phyloP scores from a whole-genome alignment of 2,888 invertebrate species.

The Lordiphosa fenestrarum region DNA sequence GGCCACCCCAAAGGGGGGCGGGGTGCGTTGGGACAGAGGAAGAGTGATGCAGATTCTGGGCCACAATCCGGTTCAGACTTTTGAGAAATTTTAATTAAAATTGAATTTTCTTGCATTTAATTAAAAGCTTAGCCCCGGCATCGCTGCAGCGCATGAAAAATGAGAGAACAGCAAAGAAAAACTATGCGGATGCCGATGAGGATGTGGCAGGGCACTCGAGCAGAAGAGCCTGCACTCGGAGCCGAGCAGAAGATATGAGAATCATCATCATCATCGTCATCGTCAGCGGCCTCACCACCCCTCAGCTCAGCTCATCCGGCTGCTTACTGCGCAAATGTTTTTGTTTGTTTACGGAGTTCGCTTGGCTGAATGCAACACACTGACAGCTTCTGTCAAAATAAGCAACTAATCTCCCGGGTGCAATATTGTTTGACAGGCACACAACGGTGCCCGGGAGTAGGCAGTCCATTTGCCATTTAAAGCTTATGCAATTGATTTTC shows the following conservation, averaged over 20 bases:
- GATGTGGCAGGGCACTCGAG: conserved; percentile 53
- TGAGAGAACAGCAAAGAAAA: conserved; percentile 64
- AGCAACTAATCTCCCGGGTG: conserved; percentile 60
- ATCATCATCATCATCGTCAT: conserved; percentile 51
- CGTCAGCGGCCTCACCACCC: background rate
- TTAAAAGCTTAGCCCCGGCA: conserved; percentile 62
- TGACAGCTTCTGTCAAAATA: conserved; percentile 72
- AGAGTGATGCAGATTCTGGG: conserved; percentile 8
- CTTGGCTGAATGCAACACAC: conserved; percentile 62
- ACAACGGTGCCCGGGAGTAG: background rate
- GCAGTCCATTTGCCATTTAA: conserved; percentile 3
- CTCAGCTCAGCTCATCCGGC: conserved; percentile 2
- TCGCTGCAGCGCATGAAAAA: conserved; percentile 65
- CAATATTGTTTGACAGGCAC: conserved; percentile 59
- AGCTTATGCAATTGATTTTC: conserved; percentile 29
- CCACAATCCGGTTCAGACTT: conserved; percentile 36
- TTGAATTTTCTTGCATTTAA: conserved; percentile 75
- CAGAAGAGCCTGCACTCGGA: conserved; percentile 58
- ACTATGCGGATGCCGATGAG: conserved; percentile 42
- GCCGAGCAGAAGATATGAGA: conserved; percentile 61
- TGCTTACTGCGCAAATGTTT: conserved; percentile 32
- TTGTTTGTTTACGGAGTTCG: conserved; percentile 52
- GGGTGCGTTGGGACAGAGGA: background rate
- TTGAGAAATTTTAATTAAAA: conserved; percentile 72
- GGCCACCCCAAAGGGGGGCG: conserved; percentile 28